A percentile compares a stretch with the other conserved stretches of the same genome.
phyloP scores from a whole-genome alignment of 2,113 vertebrate genomes.

The Trematomus loennbergii region DNA sequence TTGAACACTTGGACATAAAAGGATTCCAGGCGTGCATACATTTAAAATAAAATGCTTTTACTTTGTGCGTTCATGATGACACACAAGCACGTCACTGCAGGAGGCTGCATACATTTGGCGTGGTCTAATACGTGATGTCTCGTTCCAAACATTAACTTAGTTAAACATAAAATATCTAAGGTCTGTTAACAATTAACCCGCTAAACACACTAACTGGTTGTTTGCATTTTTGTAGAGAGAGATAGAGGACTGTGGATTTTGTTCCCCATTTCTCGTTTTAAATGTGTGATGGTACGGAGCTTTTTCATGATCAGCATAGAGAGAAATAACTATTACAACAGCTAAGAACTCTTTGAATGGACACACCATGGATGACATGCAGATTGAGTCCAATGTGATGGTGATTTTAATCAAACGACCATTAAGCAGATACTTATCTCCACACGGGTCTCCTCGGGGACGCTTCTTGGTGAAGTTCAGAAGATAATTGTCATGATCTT shows the following conservation, averaged over 20 bases:
- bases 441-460: neutral
- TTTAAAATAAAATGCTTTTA: too few relatives aligned
- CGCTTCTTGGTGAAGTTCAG: slow-evolving; percentile 1
- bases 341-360: neutral
- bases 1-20: too few relatives aligned
- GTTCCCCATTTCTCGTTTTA: neutral
- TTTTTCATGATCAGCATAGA: neutral
- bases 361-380: neutral
- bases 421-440: neutral
- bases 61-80: too few relatives aligned
- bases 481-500: slow-evolving; percentile 1
- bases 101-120: too few relatives aligned
- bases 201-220: too few relatives aligned
- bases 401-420: neutral
- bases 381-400: neutral
- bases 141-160: too few relatives aligned
- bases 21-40: too few relatives aligned
- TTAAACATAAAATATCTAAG: too few relatives aligned
- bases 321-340: neutral
- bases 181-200: too few relatives aligned
- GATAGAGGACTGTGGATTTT: neutral
- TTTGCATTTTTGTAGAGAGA: neutral
- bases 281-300: neutral
- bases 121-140: too few relatives aligned
- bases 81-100: too few relatives aligned